Evolutionary conservation across 2,888 invertebrate genomes (phyloP), one percentile per base, ranked within the genome.

Genomic region (Andricus curvator): DNA sequence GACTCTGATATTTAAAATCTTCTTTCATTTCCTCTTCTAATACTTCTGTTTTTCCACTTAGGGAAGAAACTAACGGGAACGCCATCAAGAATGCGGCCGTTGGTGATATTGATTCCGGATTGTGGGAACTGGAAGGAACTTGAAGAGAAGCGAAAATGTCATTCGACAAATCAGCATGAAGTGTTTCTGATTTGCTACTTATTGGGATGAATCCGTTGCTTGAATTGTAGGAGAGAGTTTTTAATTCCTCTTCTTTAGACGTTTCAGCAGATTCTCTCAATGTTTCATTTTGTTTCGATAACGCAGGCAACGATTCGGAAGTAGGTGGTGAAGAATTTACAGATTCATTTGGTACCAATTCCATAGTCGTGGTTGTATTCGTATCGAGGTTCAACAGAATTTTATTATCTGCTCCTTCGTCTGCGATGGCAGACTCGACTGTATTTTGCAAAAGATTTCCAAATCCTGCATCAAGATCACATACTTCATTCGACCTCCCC

Each of bases 21-120:
- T 93, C 92, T 67, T 93, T 93, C 89, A 93, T 94, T 83, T 94
- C 94, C 80, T 94, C 94, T 77, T 94, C 94, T 13, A 94, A 90
- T 0, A 94, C 94, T 87, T 94, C 94, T 1, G 94, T 93, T 70
- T 94, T 94, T 11, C 94, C 94, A 84, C 94, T 94, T 13, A 94
- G 88, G 6, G 94, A 94, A 0, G 95, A 96, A 0, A 96, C 96
- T 74, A 96, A 91, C 0, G 96, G 96, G 88, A 96, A 96, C 2
- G 96, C 95, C 93, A 96, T 94, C 17, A 96, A 93, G 89, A 96
- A 96, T 2, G 96, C 96, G 20, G 96, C 96, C 3, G 96, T 96
- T 8, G 96, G 96, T 2, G 96, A 96, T 77, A 95, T 94, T 1
- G 95, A 94, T 88, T 95, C 94, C 4, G 95, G 94, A 91, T 94